Evolutionary conservation across 2,113 vertebrate species (phyloP).

Genomic region (Gallinago undulata): DNA sequence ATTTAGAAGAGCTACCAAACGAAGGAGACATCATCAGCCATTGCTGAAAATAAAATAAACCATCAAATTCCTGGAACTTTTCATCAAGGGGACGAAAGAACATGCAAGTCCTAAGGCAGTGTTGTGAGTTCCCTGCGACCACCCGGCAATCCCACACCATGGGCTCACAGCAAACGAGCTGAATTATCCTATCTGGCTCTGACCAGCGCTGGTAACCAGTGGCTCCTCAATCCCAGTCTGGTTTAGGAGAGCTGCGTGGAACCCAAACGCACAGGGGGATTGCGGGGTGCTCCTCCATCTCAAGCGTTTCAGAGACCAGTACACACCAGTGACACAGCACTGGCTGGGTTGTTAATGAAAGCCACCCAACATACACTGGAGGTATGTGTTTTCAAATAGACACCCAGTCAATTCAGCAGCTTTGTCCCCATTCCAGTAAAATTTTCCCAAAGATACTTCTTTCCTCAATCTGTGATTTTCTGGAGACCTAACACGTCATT

Average conservation of each 20-base stretch:
- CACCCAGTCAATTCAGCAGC: neutral
- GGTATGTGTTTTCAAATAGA: neutral
- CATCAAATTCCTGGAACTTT: neutral
- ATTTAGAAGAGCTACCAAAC: neutral
- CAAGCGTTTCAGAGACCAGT: neutral
- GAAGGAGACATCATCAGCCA: neutral
- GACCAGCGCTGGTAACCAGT: neutral
- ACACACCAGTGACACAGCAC: neutral
- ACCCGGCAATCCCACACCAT: neutral
- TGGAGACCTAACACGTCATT: neutral
- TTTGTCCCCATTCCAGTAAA: neutral
- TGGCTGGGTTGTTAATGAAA: neutral
- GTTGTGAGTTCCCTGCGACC: neutral
- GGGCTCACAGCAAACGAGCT: neutral
- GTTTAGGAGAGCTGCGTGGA: neutral
- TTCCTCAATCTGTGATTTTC: neutral
- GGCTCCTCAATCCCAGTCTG: neutral
- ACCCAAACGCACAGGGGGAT: neutral
- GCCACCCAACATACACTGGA: neutral
- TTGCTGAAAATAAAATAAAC: neutral
- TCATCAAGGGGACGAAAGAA: neutral
- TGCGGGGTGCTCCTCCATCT: neutral
- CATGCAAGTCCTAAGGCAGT: accelerated
- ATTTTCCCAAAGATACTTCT: neutral
- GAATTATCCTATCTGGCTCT: neutral